Base-by-base conservation (phyloP, 2,113 vertebrate species). In the Oryzias javanicus region DNA sequence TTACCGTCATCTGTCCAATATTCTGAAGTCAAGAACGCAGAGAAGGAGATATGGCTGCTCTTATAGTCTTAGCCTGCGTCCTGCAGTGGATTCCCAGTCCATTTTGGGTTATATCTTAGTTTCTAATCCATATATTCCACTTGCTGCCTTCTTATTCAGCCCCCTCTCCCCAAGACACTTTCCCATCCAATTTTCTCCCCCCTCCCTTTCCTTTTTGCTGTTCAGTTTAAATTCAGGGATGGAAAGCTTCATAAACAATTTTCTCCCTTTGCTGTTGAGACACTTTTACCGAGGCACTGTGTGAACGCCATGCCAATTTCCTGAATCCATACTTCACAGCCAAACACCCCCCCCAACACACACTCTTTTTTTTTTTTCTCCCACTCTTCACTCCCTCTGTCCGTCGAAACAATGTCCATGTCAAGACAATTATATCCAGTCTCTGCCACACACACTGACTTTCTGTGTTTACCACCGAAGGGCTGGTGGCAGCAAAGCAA, bases 221-320 rank as follows among this genome's bases (percentile, higher is more conserved):
- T 87, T 79, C 79, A 84, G 82, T 89, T 89, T 88, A 86, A 86
- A 89, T 86, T 90, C 75, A 54, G 82, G 70, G 79, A 91, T 88
- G 78, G 85, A 90, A 88, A 89, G 88, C 86, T 90, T 90, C 87
- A 90, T 91, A 91, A 91, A 91, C 88, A 90, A 89, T 90, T 90
- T 90, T 89, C 86, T 89, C 76, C 70, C 66, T 62, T 77, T 71
- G 74, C 86, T 20, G 71, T 83, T 84, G 82, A 90, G 85, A 75
- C 84, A 84, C 85, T 89, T 91, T 91, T 89, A 86, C 82, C 74
- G 74, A 56, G 81, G 81, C 80, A 67, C 70, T 81, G 85, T 86
- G 85, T 86, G 85, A 89, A 90, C 64, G 85, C 89, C 79, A 85
- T 90, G 88, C 86, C 89, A 92, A 92, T 92, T 89, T 91, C 86